Evolutionary conservation across 2,888 invertebrate genomes (phyloP).

Genomic region (Amaurobius ferox): DNA sequence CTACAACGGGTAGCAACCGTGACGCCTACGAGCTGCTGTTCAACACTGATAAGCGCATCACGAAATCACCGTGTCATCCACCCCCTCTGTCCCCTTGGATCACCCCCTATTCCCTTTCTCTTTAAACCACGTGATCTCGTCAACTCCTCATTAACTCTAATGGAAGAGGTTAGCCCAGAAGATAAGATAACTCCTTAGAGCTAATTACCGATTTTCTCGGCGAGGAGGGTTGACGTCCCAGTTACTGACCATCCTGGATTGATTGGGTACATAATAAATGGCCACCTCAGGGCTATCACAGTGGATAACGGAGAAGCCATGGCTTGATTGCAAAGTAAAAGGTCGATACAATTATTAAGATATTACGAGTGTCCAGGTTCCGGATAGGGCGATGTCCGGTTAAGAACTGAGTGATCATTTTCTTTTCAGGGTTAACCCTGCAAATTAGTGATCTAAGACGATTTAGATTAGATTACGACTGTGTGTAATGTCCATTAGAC

Average conservation of each 20-base stretch:
- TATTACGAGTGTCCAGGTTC: conserved; percentile 2
- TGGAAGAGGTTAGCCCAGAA: conserved; percentile 49
- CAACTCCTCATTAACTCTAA: conserved; percentile 63
- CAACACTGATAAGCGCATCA: conserved; percentile 52
- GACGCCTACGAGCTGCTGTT: conserved; percentile 44
- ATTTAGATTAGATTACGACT: too few species aligned
- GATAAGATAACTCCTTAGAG: conserved; percentile 57
- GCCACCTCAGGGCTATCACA: neutral
- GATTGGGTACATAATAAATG: neutral
- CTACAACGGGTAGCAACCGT: conserved; percentile 40
- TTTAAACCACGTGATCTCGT: conserved; percentile 64
- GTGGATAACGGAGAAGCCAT: neutral
- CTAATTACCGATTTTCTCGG: conserved; percentile 59
- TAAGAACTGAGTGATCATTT: neutral
- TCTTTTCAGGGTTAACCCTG: too few species aligned
- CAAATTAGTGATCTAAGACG: too few species aligned
- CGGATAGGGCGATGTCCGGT: neutral
- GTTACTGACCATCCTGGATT: conserved; percentile 28
- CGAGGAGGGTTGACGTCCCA: conserved; percentile 2
- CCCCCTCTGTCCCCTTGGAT: neutral
- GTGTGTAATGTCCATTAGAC: too few species aligned
- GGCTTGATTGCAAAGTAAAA: conserved; percentile 30
- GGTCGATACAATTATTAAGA: conserved; percentile 32
- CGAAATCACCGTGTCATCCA: conserved; percentile 49
- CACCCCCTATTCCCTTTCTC: conserved; percentile 21